Percentiles rank a stretch among this genome's conserved stretches.
Conservation (phyloP, 2,888 invertebrate genomes). For the Drosophila hamatofila region DNA sequence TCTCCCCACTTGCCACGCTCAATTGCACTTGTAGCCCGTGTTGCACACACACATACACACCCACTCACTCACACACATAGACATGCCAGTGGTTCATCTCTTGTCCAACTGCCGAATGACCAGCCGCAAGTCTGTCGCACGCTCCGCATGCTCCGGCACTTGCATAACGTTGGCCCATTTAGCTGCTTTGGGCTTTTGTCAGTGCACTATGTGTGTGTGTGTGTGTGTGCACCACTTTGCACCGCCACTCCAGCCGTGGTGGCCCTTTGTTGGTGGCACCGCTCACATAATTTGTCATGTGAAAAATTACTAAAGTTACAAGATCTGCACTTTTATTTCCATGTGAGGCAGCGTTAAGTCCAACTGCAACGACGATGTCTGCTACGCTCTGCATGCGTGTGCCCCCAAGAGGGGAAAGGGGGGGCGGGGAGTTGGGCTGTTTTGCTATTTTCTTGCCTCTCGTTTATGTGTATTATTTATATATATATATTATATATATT, state of each 20-base stretch:
- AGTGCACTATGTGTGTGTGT: neutral
- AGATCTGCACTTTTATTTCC: conserved; percentile 77
- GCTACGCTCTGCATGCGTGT: conserved; percentile 40
- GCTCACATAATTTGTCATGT: conserved; percentile 83
- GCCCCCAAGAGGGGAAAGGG: conserved; percentile 10
- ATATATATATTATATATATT: conserved; percentile 7
- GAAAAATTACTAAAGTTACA: conserved; percentile 83
- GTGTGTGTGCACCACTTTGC: neutral
- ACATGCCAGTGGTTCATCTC: neutral
- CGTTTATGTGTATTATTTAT: conserved; percentile 29
- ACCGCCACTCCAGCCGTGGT: conserved; percentile 2
- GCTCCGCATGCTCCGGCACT: conserved; percentile 39
- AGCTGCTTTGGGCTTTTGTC: conserved; percentile 44
- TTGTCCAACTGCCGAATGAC: conserved; percentile 12
- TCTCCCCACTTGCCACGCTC: conserved; percentile 10
- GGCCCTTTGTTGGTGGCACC: conserved; percentile 57
- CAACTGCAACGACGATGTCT: conserved; percentile 17
- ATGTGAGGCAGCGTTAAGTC: conserved; percentile 58
- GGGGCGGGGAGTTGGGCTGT: conserved; percentile 50
- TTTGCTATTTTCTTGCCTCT: conserved; percentile 64
- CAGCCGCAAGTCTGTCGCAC: conserved; percentile 14
- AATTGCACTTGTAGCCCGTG: conserved; percentile 32
- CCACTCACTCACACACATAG: neutral
- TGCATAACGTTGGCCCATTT: conserved; percentile 65
- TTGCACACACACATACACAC: neutral